Conservation (phyloP, 2,888 invertebrate genomes). For the Oligia fasciuncula region DNA sequence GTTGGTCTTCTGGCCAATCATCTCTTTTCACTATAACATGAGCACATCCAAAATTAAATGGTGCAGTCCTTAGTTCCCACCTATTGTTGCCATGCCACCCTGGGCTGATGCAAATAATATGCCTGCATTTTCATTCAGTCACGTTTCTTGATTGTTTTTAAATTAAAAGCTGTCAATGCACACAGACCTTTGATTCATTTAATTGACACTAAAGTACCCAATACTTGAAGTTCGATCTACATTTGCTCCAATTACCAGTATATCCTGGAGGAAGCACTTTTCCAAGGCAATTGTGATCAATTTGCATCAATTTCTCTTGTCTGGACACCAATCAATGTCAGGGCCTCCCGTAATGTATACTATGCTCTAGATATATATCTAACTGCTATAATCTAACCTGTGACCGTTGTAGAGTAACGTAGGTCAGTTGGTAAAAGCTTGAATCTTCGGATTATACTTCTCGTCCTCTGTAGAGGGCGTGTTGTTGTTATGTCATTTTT, state of each 20-base stretch:
- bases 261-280: slow-evolving; percentile 56
- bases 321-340: slow-evolving; percentile 63
- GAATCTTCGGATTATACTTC: slow-evolving; percentile 3
- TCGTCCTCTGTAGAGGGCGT: slow-evolving; percentile 11
- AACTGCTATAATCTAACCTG: slow-evolving; percentile 13
- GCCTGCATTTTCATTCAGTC: not conserved
- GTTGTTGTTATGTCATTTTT: slow-evolving; percentile 12
- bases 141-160: slow-evolving; percentile 14
- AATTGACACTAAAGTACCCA: slow-evolving; percentile 7
- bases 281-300: slow-evolving; percentile 62
- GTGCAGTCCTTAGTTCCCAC: not conserved
- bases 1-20: not conserved
- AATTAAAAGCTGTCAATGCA: slow-evolving; percentile 17
- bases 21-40: not conserved
- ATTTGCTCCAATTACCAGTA: slow-evolving; percentile 47
- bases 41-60: not conserved
- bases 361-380: slow-evolving; percentile 46
- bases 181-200: slow-evolving; percentile 11
- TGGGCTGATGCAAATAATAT: not conserved
- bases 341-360: slow-evolving; percentile 39
- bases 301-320: slow-evolving; percentile 64
- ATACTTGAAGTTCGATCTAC: slow-evolving; percentile 40
- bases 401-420: slow-evolving; percentile 1
- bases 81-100: not conserved
- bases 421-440: slow-evolving; percentile 14